A percentile compares a stretch with the other conserved stretches of the same genome.
Evolutionary conservation across 1,140 invertebrate species (phyloP).

Genomic region (Camponotus pennsylvanicus): DNA sequence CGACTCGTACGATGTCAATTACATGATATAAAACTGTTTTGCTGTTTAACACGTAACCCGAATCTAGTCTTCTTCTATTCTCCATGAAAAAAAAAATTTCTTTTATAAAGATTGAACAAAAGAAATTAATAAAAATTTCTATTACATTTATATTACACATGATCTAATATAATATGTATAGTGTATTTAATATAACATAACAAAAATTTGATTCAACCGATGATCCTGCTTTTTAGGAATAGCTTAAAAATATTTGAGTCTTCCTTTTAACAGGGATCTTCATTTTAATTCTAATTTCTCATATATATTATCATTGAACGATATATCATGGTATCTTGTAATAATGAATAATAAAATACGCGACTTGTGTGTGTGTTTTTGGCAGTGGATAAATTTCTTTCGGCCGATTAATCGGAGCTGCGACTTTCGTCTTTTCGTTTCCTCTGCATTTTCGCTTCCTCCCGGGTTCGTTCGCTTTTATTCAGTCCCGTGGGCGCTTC

Average conservation of each 20-base stretch:
- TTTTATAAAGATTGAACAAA: too few species aligned
- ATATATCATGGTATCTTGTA: neutral
- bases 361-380: neutral
- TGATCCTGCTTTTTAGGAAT: too few species aligned
- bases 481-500: neutral
- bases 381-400: conserved; percentile 32
- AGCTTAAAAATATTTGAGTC: too few species aligned
- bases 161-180: too few species aligned
- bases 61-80: neutral
- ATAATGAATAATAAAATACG: neutral
- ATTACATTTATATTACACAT: too few species aligned
- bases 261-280: too few species aligned
- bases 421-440: conserved; percentile 17
- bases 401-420: neutral
- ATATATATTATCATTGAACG: neutral
- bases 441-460: conserved; percentile 26
- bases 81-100: neutral
- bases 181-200: too few species aligned
- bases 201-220: too few species aligned
- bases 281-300: too few species aligned
- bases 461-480: conserved; percentile 52
- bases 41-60: neutral
- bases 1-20: conserved; percentile 51
- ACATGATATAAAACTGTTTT: conserved; percentile 9
- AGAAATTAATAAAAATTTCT: too few species aligned